Evolutionary conservation across 2,797 vertebrate genomes (phyloP).

Genomic region (Crax fasciolata): DNA sequence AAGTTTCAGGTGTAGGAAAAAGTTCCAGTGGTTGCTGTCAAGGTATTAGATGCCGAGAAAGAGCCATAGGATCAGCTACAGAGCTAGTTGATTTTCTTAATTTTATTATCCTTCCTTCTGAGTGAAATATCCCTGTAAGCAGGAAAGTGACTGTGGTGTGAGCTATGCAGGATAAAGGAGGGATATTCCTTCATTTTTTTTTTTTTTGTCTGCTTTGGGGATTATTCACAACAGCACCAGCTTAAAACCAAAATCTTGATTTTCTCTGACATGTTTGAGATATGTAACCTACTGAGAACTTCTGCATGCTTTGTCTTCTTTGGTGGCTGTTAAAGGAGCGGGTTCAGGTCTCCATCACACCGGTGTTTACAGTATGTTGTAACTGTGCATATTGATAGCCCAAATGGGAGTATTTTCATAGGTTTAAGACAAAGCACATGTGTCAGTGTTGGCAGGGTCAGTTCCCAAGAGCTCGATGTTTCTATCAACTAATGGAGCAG

Average conservation of each 20-base stretch:
- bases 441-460: not conserved
- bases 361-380: rapidly evolving
- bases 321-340: not conserved
- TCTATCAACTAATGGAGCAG: not conserved
- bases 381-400: not conserved
- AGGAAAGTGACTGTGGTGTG: not conserved
- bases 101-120: not conserved
- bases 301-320: not conserved
- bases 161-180: not conserved
- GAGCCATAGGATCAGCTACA: not conserved
- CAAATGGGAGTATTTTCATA: not conserved
- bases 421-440: not conserved
- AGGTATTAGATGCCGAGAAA: not conserved
- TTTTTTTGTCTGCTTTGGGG: not conserved
- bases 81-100: not conserved
- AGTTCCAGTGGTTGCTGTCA: not conserved
- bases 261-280: not conserved
- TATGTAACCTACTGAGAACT: not conserved
- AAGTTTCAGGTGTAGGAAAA: not conserved
- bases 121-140: not conserved
- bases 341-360: not conserved
- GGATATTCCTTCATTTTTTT: not conserved
- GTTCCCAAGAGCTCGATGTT: not conserved
- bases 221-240: not conserved
- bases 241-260: not conserved